A percentile compares a stretch with the other conserved stretches of the same genome.
phyloP scores from a whole-genome alignment of 2,888 invertebrate species.

The Melitaea athalia region DNA sequence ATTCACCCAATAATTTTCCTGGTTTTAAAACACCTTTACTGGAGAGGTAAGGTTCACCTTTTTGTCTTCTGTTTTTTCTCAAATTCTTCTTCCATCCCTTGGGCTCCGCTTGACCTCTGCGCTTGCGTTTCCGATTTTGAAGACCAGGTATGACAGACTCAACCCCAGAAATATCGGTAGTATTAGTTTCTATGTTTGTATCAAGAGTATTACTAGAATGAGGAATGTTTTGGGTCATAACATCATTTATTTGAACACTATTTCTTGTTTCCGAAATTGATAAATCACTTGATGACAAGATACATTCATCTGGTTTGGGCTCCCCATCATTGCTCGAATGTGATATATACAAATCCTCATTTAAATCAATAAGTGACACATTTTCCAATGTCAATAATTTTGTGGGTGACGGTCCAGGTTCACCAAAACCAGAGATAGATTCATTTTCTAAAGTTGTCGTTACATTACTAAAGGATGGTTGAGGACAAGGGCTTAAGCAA shows the following conservation, averaged over 20 bases:
- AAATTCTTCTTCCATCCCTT: constrained; percentile 37
- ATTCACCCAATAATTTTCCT: constrained; percentile 32
- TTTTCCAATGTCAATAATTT: too few relatives aligned
- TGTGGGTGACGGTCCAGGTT: too few relatives aligned
- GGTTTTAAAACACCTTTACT: constrained; percentile 34
- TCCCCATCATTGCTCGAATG: too few relatives aligned
- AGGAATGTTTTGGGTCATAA: not conserved
- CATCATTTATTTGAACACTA: not conserved
- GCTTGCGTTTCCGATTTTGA: constrained; percentile 38
- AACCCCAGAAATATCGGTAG: constrained; percentile 29
- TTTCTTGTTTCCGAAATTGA: too few relatives aligned
- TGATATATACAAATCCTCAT: too few relatives aligned
- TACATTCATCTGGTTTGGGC: too few relatives aligned
- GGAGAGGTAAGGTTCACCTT: constrained; percentile 38
- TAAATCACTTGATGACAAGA: too few relatives aligned
- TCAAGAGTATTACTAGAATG: constrained; percentile 8
- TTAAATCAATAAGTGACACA: too few relatives aligned
- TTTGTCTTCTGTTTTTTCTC: constrained; percentile 37
- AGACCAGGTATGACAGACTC: constrained; percentile 26
- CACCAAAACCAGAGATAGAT: too few relatives aligned
- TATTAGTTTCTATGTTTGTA: constrained; percentile 25
- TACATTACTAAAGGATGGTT: too few relatives aligned
- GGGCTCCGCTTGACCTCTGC: constrained; percentile 35
- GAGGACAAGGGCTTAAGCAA: too few relatives aligned
- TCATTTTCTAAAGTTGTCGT: too few relatives aligned